These are phyloP conservation scores for Pachymerium ferrugineum DNA, from an alignment of 2,888 invertebrate genomes.

Conservation along the genomic window DNA sequence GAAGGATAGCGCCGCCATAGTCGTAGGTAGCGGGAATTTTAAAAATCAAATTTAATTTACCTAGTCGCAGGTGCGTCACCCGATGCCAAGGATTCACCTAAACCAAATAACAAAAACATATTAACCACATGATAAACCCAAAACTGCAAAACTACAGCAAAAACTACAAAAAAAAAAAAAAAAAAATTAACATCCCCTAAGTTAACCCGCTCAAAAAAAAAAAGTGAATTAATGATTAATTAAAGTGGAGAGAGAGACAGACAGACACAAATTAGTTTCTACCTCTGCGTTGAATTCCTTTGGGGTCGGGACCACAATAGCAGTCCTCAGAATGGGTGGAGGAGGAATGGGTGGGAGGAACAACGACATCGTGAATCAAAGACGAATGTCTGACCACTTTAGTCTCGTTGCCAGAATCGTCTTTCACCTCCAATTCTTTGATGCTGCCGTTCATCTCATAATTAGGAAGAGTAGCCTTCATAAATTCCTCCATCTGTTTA, in stretches of 20 bases:
- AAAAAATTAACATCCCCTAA: neutral
- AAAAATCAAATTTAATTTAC: neutral
- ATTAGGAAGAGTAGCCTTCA: conserved; percentile 44
- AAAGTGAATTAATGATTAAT: neutral
- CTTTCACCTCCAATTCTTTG: conserved; percentile 30
- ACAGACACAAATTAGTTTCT: conserved; percentile 33
- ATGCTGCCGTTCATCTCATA: conserved; percentile 33
- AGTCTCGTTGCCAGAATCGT: conserved; percentile 35
- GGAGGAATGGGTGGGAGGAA: conserved; percentile 37
- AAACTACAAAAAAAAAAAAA: neutral
- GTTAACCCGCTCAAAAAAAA: neutral
- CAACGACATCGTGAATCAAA: conserved; percentile 33
- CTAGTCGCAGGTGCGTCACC: neutral
- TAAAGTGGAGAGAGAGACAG: neutral
- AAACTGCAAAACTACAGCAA: neutral
- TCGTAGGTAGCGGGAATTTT: too few relatives aligned
- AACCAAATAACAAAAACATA: neutral
- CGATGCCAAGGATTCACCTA: conserved; percentile 3
- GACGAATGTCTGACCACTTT: conserved; percentile 33
- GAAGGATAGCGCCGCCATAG: too few relatives aligned
- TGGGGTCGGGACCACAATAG: conserved; percentile 38
- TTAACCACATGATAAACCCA: neutral
- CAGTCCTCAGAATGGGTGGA: conserved; percentile 38
- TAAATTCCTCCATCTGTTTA: conserved; percentile 51
- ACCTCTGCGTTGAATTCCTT: conserved; percentile 37